Base-by-base conservation (phyloP, 1,140 invertebrate species). In the Palaemon carinicauda region DNA sequence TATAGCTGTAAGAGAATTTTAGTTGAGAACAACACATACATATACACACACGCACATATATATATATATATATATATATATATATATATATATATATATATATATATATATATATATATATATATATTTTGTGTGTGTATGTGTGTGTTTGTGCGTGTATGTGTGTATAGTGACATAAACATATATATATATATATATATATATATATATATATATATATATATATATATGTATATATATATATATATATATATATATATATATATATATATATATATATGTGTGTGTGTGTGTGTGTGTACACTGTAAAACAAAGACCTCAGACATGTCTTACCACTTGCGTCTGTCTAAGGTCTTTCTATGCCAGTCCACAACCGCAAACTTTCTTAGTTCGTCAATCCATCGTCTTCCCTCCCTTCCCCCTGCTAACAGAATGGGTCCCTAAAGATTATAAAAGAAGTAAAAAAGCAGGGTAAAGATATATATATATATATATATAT, bases 1-100 rank as follows among this genome's bases (percentile, higher is more conserved):
- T 9, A 41, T 9, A 9, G 9, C n/a, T 41, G 3, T 41, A 41
- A 41, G 9, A 41, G 33, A 9, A 12, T 9, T 41, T 41, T 41
- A n/a, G n/a, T n/a, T n/a, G n/a, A n/a, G n/a, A n/a, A n/a, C n/a
- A n/a, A 24, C 14, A 56, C 14, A 14, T 74, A 74, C 29, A 74
- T 74, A 74, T 74, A 74, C 29, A 74, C 4, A 74, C 29, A 74
- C 29, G 29, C 29, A 74, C 29, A 74, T 74, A 74, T 74, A 74
- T 74, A 74, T 74, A 74, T 74, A 74, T 41, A 74, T 74, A 74
- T 74, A 74, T 74, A 74, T 74, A 31, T 74, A 41, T 74, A 74
- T 74, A 74, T 74, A 74, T 74, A 74, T 74, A 74, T 74, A 74
- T 74, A 74, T 74, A 74, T 74, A 12, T 74, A 74, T 74, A 74